Evolutionary conservation across 2,797 vertebrate genomes (phyloP).

Genomic region (Graptemys geographica): DNA sequence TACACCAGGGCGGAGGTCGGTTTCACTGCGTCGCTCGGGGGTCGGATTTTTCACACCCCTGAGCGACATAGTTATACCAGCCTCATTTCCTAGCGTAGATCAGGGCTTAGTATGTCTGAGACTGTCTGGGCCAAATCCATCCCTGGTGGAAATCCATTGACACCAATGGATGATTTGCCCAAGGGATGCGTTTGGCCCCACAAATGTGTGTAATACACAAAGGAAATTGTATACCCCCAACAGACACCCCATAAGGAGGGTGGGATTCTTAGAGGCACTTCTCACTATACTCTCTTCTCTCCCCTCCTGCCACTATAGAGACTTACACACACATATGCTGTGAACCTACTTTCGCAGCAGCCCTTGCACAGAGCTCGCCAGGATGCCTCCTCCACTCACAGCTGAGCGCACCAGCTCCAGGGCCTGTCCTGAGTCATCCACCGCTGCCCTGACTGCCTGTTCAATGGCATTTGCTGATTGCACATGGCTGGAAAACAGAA

Average conservation of each 20-base stretch:
- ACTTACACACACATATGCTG: rapidly evolving
- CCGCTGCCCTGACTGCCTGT: slow-evolving; percentile 67
- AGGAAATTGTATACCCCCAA: background rate
- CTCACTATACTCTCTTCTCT: rapidly evolving
- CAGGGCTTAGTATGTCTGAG: rapidly evolving
- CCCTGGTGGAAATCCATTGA: background rate
- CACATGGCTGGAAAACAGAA: slow-evolving; percentile 82
- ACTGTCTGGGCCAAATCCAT: background rate
- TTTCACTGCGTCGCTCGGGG: no score
- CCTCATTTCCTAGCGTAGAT: background rate
- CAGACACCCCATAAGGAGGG: background rate
- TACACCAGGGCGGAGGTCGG: background rate
- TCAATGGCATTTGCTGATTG: slow-evolving; percentile 78
- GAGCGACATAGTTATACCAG: background rate
- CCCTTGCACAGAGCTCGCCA: slow-evolving; percentile 1
- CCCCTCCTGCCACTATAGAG: rapidly evolving
- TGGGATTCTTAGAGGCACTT: background rate
- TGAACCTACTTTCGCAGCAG: slow-evolving; percentile 79
- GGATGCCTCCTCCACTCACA: background rate
- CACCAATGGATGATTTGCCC: background rate
- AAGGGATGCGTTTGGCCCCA: no score
- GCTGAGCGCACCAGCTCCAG: slow-evolving; percentile 77
- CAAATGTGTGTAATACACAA: background rate
- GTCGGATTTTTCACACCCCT: no score
- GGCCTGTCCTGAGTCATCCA: slow-evolving; percentile 76